These are phyloP conservation scores for Erinaceus europaeus DNA, from an alignment of 2,113 vertebrate genomes.

Conservation along the genomic window DNA sequence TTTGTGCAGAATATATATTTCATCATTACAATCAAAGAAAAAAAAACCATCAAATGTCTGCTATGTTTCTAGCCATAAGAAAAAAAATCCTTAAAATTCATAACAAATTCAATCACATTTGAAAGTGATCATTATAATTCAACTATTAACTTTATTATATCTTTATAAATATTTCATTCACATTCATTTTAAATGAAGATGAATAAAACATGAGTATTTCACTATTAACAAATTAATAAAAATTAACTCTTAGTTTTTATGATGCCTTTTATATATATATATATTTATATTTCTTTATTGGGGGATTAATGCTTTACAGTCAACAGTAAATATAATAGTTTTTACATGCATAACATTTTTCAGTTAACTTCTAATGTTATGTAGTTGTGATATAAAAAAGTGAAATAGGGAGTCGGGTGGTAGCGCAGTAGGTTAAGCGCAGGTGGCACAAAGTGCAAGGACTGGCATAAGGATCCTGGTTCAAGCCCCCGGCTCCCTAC, in stretches of 20 bases:
- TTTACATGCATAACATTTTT: too few relatives aligned
- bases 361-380: neutral
- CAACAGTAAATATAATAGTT: too few relatives aligned
- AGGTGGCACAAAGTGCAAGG: too few relatives aligned
- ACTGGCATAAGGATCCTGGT: too few relatives aligned
- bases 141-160: neutral
- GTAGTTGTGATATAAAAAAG: slow-evolving; percentile 1
- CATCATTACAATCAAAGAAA: slow-evolving; percentile 31
- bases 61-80: neutral
- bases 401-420: too few relatives aligned
- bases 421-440: too few relatives aligned
- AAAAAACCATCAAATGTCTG: slow-evolving; percentile 21
- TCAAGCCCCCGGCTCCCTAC: too few relatives aligned
- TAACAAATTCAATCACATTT: slow-evolving; percentile 20
- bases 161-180: neutral
- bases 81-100: neutral
- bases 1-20: neutral
- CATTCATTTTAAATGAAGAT: neutral
- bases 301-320: too few relatives aligned
- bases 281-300: too few relatives aligned
- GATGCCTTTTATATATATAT: too few relatives aligned
- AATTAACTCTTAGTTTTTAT: too few relatives aligned
- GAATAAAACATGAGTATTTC: slow-evolving; percentile 20
- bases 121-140: neutral
- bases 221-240: slow-evolving; percentile 24